Percentiles rank a stretch among this genome's conserved stretches.
Evolutionary conservation across 2,797 vertebrate species (phyloP).

Genomic region (Tapirus indicus): DNA sequence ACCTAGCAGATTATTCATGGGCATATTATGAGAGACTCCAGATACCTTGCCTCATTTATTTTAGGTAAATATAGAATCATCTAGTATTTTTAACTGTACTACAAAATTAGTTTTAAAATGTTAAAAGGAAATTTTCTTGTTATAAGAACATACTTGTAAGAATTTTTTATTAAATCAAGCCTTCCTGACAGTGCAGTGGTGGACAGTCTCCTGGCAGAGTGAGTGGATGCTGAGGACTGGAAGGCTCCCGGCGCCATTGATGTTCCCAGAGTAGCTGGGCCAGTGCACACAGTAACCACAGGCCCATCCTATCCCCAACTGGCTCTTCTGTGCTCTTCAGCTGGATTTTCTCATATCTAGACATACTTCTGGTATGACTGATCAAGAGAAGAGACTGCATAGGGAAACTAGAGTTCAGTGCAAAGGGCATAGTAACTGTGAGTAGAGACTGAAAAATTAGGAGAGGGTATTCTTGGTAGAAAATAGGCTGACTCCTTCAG

Average conservation of each 20-base stretch:
- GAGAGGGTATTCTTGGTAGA: not conserved
- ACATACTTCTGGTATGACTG: not conserved
- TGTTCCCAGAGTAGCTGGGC: not conserved
- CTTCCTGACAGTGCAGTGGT: not conserved
- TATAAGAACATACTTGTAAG: not conserved
- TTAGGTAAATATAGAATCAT: not conserved
- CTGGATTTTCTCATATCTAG: not conserved
- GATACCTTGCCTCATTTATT: not conserved
- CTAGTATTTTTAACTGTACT: not conserved
- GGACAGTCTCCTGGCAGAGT: too few species aligned
- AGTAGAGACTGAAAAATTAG: not conserved
- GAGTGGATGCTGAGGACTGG: not conserved
- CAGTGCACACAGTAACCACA: fast-evolving
- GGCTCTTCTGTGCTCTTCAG: not conserved
- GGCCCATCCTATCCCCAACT: not conserved
- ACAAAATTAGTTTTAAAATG: conserved; percentile 14
- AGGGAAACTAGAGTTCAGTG: not conserved
- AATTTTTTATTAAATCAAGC: not conserved
- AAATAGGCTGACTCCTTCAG: not conserved
- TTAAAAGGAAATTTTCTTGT: not conserved
- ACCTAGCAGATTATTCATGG: not conserved
- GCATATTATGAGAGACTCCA: not conserved
- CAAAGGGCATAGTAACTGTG: not conserved
- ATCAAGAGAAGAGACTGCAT: not conserved
- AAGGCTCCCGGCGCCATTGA: not conserved